These are phyloP conservation scores for Scleropages formosus DNA, from an alignment of 2,797 vertebrate genomes.

Conservation along the genomic window DNA sequence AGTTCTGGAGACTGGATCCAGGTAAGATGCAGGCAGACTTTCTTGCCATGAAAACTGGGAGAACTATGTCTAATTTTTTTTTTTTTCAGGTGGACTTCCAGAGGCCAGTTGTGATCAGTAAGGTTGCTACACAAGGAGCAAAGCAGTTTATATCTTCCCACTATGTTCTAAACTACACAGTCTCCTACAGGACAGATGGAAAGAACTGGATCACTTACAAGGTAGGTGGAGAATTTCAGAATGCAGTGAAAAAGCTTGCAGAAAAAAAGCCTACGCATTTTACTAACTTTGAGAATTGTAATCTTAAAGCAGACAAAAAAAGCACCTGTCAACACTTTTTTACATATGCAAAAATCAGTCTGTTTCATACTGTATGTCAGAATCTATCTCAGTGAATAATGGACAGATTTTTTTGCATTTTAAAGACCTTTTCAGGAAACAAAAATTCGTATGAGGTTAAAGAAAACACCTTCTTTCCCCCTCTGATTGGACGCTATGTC, in stretches of 20 bases:
- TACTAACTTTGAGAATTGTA: too few species aligned
- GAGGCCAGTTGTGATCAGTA: conserved; percentile 83
- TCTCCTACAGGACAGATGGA: conserved; percentile 86
- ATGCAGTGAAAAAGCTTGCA: conserved; percentile 61
- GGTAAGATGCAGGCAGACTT: conserved; percentile 59
- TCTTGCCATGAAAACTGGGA: too few species aligned
- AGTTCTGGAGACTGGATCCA: conserved; percentile 77
- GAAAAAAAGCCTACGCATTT: too few species aligned
- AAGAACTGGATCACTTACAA: conserved; percentile 82
- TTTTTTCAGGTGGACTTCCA: conserved; percentile 82
- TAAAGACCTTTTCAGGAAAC: conserved; percentile 87
- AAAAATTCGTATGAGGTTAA: conserved; percentile 64
- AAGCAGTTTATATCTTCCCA: conserved; percentile 69
- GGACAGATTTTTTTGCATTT: conserved; percentile 19
- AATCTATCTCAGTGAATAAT: not conserved
- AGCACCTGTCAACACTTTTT: too few species aligned
- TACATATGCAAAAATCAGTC: not conserved
- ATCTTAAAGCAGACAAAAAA: too few species aligned
- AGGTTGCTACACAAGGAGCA: conserved; percentile 90
- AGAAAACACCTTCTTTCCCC: conserved; percentile 82
- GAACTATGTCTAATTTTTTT: too few species aligned
- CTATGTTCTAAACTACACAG: conserved; percentile 70
- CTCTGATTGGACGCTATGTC: conserved; percentile 81
- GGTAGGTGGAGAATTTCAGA: conserved; percentile 71
- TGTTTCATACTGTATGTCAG: not conserved